Base-by-base conservation (phyloP, 2,888 invertebrate genomes). In the Junonia oenone region DNA sequence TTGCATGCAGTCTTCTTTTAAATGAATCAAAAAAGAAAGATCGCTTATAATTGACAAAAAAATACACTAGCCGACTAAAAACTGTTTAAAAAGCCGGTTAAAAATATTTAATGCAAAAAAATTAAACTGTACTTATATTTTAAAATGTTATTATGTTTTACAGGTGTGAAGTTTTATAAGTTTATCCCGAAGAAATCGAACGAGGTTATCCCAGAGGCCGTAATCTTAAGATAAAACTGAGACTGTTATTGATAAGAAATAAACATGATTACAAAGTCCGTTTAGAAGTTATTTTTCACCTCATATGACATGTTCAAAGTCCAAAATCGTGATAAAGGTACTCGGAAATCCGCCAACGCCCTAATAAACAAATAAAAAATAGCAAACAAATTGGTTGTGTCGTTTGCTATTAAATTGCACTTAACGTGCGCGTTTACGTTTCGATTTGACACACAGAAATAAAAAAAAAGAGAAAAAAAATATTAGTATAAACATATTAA, bases 151-250 rank as follows among this genome's bases (percentile, higher is more conserved):
- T 40, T 29, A n/a, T 37, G 45, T 37, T 64, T 48, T 73, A 43
- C 77, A 88, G 88, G 86, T 61, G 80, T 83, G 27, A 81, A 83
- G 68, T 83, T 90, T 65, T 88, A 80, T 70, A 87, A 84, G 60
- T 85, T 87, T 45, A 66, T 68, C 27, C 78, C 78, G 46, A 71
- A 66, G 47, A 66, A 66, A 46, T 50, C 59, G 2, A 61, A 59
- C 8, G 61, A 63, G 27, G 43, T 61, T 3, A 17, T 19, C 11
- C 4, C 2, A 2, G n/a, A 9, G 17, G 19, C n/a, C 19, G 3
- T 40, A 9, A 40, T 15, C 15, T 40, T 19, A 37, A 6, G 19
- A 40, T 40, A 40, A 40, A n/a, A 37, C 2, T 5, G 6, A n/a
- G 1, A 19, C n/a, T 17, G 9, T 19, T 19, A 1, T 19, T 19